Evolutionary conservation across 1,140 invertebrate species (phyloP).

Genomic region (Kradibia gibbosae): DNA sequence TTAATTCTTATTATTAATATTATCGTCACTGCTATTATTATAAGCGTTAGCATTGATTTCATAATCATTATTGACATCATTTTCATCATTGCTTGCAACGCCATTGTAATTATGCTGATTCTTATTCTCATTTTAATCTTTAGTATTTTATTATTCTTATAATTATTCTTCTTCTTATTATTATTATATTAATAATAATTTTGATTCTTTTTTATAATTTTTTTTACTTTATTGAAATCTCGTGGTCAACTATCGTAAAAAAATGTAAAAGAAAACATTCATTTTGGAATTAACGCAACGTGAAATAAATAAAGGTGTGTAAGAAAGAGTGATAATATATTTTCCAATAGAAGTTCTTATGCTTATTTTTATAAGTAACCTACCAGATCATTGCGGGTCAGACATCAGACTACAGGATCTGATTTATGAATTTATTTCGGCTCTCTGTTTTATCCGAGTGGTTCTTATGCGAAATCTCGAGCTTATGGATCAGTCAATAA

Average conservation of each 20-base stretch:
- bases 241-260: background rate
- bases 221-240: background rate
- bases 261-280: background rate
- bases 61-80: background rate
- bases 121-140: background rate
- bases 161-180: constrained; percentile 20
- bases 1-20: background rate
- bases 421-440: background rate
- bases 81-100: background rate
- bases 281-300: background rate
- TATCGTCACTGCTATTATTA: background rate
- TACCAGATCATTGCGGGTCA: constrained; percentile 12
- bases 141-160: background rate
- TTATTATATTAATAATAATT: constrained; percentile 31
- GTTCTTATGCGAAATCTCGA: constrained; percentile 20
- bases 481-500: constrained; percentile 47
- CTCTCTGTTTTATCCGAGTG: background rate
- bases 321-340: constrained; percentile 19
- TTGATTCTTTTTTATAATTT: background rate
- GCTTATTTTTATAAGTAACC: constrained; percentile 1
- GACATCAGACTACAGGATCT: background rate
- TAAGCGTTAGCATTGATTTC: background rate
- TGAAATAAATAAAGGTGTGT: constrained; percentile 6
- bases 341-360: background rate
- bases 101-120: background rate